Conservation (phyloP, 2,888 invertebrate genomes). For the Cremastinae sp. region DNA sequence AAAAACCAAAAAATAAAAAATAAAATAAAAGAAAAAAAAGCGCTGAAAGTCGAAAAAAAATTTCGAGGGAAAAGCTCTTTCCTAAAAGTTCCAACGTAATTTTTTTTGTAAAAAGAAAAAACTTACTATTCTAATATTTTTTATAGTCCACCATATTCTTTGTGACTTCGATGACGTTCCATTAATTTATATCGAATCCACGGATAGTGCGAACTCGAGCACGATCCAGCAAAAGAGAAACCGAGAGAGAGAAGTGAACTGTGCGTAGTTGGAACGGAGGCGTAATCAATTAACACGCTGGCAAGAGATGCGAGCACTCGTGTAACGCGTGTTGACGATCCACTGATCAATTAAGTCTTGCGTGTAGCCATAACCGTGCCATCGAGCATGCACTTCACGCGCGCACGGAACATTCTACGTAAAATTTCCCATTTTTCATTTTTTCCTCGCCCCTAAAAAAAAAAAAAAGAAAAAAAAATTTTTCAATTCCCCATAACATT, state of each 20-base stretch:
- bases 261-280: constrained; percentile 38
- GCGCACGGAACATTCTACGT: constrained; percentile 9
- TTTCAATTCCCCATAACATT: too few relatives aligned
- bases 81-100: neutral
- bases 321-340: constrained; percentile 68
- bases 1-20: constrained; percentile 28
- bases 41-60: constrained; percentile 19
- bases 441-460: neutral
- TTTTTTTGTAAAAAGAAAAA: too few relatives aligned
- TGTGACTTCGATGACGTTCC: too few relatives aligned
- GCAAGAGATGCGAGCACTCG: constrained; percentile 51
- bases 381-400: constrained; percentile 11
- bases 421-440: neutral
- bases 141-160: too few relatives aligned
- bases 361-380: constrained; percentile 64
- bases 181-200: too few relatives aligned
- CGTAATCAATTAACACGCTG: constrained; percentile 59
- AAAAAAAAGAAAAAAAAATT: neutral
- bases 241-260: constrained; percentile 26
- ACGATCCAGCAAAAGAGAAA: neutral
- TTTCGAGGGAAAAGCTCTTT: neutral
- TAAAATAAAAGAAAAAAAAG: constrained; percentile 21
- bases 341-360: constrained; percentile 69
- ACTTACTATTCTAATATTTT: too few relatives aligned
- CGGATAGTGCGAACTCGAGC: too few relatives aligned